These are phyloP conservation scores for Mactromeris polynyma DNA, from an alignment of 2,888 invertebrate genomes.

Conservation along the genomic window DNA sequence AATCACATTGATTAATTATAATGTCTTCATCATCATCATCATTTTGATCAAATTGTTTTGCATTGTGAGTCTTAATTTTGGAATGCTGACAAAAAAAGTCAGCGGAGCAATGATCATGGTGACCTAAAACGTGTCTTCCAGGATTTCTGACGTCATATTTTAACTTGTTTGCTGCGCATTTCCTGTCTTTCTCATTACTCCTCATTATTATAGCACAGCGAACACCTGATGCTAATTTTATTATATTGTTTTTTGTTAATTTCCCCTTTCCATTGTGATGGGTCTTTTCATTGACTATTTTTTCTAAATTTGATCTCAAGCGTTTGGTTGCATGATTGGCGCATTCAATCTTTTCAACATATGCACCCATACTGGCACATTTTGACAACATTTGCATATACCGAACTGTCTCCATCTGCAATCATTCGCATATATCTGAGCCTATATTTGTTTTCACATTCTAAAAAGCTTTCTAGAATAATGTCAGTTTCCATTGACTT, in stretches of 20 bases:
- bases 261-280: slow-evolving; percentile 25
- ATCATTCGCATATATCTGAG: slow-evolving; percentile 35
- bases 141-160: background rate
- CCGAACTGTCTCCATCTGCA: slow-evolving; percentile 48
- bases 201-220: background rate
- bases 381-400: slow-evolving; percentile 14
- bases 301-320: slow-evolving; percentile 19
- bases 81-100: background rate
- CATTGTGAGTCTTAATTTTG: no score
- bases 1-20: background rate
- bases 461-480: slow-evolving; percentile 2
- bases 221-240: background rate
- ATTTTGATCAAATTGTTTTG: no score
- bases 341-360: slow-evolving; percentile 41
- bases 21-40: background rate
- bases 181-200: background rate
- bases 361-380: slow-evolving; percentile 22
- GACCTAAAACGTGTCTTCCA: slow-evolving; percentile 3
- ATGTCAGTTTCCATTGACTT: slow-evolving; percentile 36
- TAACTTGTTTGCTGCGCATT: background rate
- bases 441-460: slow-evolving; percentile 4
- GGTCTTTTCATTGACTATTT: background rate
- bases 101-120: background rate
- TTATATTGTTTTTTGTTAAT: slow-evolving; percentile 10
- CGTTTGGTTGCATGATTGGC: slow-evolving; percentile 38